Base-by-base conservation (phyloP, 2,888 invertebrate genomes). In the Zaprionus obscuricornis region DNA sequence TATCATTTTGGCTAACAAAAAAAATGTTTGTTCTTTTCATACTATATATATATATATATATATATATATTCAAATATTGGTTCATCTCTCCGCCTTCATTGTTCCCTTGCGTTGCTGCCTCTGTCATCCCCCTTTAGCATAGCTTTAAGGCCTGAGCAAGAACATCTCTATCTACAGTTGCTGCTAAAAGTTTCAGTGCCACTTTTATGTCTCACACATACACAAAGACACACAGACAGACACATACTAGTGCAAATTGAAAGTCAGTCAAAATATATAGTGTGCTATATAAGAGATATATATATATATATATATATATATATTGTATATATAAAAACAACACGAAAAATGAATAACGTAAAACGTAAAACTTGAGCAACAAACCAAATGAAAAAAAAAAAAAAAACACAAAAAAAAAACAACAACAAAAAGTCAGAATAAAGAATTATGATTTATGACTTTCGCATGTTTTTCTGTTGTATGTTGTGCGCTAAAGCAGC, bases 401-500 rank as follows among this genome's bases (percentile, higher is more conserved):
- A 45, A 59, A 18, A 8, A 14, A n/a, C 16, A 17, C 7, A 10
- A 37, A 37, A 36, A 14, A 43, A 33, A 36, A 52, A 43, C 17
- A 7, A 18, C 18, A 29, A 39, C 29, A 39, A 37, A 37, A 57
- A 60, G 59, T 56, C 66, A 85, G 84, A 78, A 83, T 68, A 84
- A 79, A 79, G 70, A 84, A 84, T 81, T 81, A 81, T 81, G 81
- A 81, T 81, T 81, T 81, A 81, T 81, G 86, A 73, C 81, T 81
- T 84, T 81, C 77, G 81, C 77, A 79, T 81, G 81, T 71, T 85
- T 59, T 55, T 66, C 47, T 60, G 33, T 47, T 13, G 27, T 17
- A 6, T 26, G 49, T 14, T 26, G n/a, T n/a, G n/a, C n/a, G n/a
- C n/a, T n/a, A n/a, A n/a, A n/a, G n/a, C n/a, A n/a, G n/a, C n/a